Percentiles rank a stretch among this genome's conserved stretches.
Conservation (phyloP, 2,797 vertebrate genomes). For the Gallinago solitaria region DNA sequence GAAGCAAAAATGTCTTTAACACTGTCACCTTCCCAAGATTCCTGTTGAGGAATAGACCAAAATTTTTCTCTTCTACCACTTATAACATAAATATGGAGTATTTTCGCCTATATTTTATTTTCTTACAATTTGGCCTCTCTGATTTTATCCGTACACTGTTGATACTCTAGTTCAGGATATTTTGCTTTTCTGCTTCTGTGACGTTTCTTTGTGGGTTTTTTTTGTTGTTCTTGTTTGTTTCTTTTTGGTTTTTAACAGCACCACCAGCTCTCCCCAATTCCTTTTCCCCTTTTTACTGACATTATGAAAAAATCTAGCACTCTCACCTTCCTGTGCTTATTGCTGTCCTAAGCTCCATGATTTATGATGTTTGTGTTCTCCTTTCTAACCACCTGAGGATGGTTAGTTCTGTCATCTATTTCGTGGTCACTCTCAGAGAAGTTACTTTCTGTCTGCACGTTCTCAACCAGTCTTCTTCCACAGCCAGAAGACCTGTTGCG, state of each 20-base stretch:
- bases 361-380: conserved; percentile 10
- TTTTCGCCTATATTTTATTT: not conserved
- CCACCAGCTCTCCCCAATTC: not conserved
- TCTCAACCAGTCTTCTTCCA: not conserved
- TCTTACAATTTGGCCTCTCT: not conserved
- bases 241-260: not conserved
- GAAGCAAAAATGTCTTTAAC: not conserved
- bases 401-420: not conserved
- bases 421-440: not conserved
- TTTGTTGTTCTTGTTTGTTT: not conserved
- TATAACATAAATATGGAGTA: not conserved
- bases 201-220: not conserved
- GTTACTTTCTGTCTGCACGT: not conserved
- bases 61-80: not conserved
- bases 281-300: not conserved
- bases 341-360: not conserved
- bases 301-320: not conserved
- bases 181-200: not conserved
- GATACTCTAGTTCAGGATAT: not conserved
- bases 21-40: not conserved
- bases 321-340: not conserved
- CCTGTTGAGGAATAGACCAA: not conserved
- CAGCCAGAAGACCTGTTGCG: not conserved
- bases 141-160: not conserved
- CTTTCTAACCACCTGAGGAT: not conserved